A percentile compares a stretch with the other conserved stretches of the same genome.
Conservation (phyloP, 2,113 vertebrate genomes). For the Platycercus adscitus region DNA sequence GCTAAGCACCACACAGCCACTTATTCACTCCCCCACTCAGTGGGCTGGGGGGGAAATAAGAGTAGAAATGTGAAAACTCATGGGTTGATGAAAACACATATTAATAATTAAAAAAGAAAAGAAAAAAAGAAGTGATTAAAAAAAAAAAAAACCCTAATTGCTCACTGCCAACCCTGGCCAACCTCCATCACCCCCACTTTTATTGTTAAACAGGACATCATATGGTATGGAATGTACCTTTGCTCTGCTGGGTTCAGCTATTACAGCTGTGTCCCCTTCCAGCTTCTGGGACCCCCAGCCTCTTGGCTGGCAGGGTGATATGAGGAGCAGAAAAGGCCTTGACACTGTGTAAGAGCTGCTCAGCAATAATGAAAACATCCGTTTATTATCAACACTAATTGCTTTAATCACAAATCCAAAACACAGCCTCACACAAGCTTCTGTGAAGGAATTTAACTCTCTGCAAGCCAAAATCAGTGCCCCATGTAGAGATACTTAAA, state of each 20-base stretch:
- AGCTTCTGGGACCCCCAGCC: background rate
- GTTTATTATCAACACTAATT: background rate
- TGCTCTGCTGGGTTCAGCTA: background rate
- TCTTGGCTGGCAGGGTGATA: rapidly evolving
- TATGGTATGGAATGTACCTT: background rate
- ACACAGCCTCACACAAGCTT: background rate
- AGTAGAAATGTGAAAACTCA: background rate
- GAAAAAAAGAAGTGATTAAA: background rate
- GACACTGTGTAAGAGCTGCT: background rate
- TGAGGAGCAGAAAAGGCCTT: background rate
- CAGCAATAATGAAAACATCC: background rate
- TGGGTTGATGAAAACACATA: background rate
- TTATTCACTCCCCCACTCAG: background rate
- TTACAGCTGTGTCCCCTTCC: background rate
- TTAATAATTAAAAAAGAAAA: background rate
- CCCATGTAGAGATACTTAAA: background rate
- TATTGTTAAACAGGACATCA: background rate
- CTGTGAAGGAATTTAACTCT: background rate
- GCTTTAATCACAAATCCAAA: background rate
- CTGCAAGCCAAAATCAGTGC: background rate
- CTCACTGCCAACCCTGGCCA: background rate
- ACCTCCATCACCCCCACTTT: background rate
- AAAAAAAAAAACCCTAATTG: background rate
- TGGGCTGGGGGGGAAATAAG: background rate
- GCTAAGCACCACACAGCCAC: background rate